These are phyloP conservation scores for Halyomorpha halys DNA, from an alignment of 1,140 invertebrate species.

Conservation along the genomic window DNA sequence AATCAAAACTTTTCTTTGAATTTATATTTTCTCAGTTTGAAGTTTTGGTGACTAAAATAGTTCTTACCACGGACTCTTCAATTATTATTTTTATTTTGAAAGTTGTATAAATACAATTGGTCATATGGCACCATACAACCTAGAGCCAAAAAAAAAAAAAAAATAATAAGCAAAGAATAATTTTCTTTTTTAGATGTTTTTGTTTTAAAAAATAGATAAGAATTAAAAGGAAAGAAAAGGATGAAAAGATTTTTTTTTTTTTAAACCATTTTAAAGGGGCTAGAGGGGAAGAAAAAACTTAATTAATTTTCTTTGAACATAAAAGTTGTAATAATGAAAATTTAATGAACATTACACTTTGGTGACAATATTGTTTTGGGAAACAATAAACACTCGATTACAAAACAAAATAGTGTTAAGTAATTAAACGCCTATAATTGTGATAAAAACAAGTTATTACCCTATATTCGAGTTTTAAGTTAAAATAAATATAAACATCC, in stretches of 20 bases:
- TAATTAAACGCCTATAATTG: conserved; percentile 5
- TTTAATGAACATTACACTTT: conserved; percentile 10
- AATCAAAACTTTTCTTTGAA: too few relatives aligned
- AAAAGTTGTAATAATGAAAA: conserved; percentile 7
- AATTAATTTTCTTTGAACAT: neutral
- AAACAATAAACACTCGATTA: conserved; percentile 3
- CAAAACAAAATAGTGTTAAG: conserved; percentile 5
- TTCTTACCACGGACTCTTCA: too few relatives aligned
- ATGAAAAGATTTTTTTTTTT: neutral
- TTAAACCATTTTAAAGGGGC: neutral
- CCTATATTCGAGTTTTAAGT: too few relatives aligned
- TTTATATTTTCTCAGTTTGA: too few relatives aligned
- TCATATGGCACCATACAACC: too few relatives aligned
- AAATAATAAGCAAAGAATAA: too few relatives aligned
- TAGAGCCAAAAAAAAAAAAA: too few relatives aligned
- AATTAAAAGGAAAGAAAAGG: neutral
- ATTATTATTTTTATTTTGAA: too few relatives aligned
- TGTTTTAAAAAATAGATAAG: too few relatives aligned
- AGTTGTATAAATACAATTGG: too few relatives aligned
- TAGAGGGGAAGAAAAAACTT: neutral
- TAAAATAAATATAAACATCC: conserved; percentile 12
- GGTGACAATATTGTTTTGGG: neutral
- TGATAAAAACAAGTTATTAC: conserved; percentile 4
- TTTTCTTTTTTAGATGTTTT: too few relatives aligned
- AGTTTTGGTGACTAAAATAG: too few relatives aligned